These are phyloP conservation scores for Sander lucioperca DNA, from an alignment of 2,113 vertebrate genomes.

Conservation along the genomic window DNA sequence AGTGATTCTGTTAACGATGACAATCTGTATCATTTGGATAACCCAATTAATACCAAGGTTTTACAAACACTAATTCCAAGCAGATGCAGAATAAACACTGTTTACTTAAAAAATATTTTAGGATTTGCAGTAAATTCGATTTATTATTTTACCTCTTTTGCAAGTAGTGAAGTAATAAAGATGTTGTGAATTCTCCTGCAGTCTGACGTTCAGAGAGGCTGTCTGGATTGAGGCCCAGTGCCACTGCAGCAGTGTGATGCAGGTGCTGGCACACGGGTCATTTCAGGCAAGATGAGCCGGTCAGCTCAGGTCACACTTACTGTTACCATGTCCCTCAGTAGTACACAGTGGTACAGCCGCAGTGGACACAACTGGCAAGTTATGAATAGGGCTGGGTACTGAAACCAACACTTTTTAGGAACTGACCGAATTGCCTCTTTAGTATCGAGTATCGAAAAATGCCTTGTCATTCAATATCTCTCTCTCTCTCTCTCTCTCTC, in stretches of 20 bases:
- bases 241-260: conserved; percentile 7
- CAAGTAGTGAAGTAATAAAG: not conserved
- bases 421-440: too few species aligned
- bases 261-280: conserved; percentile 4
- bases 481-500: too few species aligned
- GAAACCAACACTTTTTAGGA: too few species aligned
- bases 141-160: not conserved
- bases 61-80: not conserved
- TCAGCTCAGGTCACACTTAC: conserved; percentile 4
- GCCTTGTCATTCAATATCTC: too few species aligned
- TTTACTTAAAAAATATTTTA: not conserved
- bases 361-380: conserved; percentile 12
- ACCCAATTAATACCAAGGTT: not conserved
- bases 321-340: not conserved
- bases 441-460: too few species aligned
- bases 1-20: not conserved
- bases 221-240: not conserved
- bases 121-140: not conserved
- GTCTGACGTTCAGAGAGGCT: not conserved
- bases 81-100: not conserved
- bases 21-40: not conserved
- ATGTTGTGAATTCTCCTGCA: not conserved
- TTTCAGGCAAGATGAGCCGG: conserved; percentile 25
- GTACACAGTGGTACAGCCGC: conserved; percentile 22
- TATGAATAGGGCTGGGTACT: not conserved